phyloP scores from a whole-genome alignment of 2,113 vertebrate genomes.

The Channa argus region DNA sequence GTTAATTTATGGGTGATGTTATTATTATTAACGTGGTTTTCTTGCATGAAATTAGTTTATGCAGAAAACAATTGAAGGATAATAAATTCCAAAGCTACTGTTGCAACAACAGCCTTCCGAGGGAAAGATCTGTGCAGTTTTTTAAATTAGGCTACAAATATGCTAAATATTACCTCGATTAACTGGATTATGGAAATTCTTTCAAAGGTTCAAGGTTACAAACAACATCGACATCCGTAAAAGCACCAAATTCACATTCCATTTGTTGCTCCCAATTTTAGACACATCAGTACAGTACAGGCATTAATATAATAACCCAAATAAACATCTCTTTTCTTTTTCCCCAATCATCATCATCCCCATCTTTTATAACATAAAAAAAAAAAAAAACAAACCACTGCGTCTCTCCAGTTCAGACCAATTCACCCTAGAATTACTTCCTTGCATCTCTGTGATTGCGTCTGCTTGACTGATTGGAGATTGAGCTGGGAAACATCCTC shows the following conservation, averaged over 20 bases:
- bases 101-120: neutral
- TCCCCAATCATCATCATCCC: too few relatives aligned
- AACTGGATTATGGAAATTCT: neutral
- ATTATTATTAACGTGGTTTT: neutral
- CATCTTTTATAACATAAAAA: neutral
- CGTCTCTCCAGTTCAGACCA: neutral
- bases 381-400: neutral
- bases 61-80: neutral
- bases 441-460: neutral
- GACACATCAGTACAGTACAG: too few relatives aligned
- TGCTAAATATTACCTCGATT: neutral
- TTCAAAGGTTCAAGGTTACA: neutral
- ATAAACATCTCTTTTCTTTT: too few relatives aligned
- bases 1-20: neutral
- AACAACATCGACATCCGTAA: too few relatives aligned
- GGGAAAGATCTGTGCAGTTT: too few relatives aligned
- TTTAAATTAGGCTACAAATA: neutral
- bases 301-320: too few relatives aligned
- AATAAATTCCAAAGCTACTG: too few relatives aligned
- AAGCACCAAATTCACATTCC: neutral
- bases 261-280: too few relatives aligned
- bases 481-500: neutral
- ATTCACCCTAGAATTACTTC: neutral
- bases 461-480: neutral
- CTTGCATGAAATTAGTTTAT: neutral